Evolutionary conservation across 37 sponge, comb jelly and placozoan genomes (phyloP).

Genomic region (Beroe forskalii): DNA sequence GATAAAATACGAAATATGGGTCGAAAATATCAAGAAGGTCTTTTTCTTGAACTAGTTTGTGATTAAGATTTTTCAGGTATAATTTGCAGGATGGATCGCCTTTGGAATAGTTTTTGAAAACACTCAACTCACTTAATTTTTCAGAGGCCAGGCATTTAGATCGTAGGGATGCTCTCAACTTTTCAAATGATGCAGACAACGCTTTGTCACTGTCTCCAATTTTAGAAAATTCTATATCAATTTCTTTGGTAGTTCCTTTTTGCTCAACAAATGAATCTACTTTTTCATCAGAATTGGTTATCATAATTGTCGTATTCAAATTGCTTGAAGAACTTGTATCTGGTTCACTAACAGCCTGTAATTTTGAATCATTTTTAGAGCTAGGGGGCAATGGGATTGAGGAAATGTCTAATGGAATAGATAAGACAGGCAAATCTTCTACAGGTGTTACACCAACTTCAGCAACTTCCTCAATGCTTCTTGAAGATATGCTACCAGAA

Average conservation of each 20-base stretch:
- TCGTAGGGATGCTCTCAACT: neutral
- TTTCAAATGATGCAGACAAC: neutral
- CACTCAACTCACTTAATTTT: conserved; percentile 16
- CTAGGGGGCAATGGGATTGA: neutral
- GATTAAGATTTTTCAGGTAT: conserved; percentile 88
- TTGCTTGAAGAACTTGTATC: neutral
- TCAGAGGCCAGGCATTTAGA: conserved; percentile 20
- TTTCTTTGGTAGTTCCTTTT: neutral
- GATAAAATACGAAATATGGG: conserved; percentile 38
- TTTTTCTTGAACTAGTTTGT: conserved; percentile 72
- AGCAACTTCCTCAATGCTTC: neutral
- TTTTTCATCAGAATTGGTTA: neutral
- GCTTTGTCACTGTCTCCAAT: neutral
- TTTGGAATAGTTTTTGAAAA: conserved; percentile 58
- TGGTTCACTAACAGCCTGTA: no score
- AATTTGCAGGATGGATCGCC: conserved; percentile 82
- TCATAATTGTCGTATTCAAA: neutral
- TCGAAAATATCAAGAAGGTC: neutral
- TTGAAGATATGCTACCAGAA: neutral
- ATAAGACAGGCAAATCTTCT: no score
- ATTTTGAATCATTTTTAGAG: no score
- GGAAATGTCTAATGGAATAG: neutral
- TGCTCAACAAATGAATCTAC: no score
- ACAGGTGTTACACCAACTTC: neutral
- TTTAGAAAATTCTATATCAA: no score